Percentiles rank a stretch among this genome's conserved stretches.
Conservation (phyloP, 2,888 invertebrate genomes). For the Graphium colonna region DNA sequence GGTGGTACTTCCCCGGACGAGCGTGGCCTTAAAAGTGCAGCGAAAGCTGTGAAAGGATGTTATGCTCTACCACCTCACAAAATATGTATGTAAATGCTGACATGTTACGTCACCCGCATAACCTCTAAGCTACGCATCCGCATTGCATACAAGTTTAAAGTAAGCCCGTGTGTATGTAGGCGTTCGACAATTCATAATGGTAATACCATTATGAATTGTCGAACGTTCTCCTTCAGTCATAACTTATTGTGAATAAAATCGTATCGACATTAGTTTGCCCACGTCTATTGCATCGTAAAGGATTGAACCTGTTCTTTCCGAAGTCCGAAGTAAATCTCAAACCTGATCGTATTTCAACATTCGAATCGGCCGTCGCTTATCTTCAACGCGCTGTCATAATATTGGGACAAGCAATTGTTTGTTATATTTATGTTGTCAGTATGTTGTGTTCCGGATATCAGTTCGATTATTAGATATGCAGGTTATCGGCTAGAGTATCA, state of each 20-base stretch:
- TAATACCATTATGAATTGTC: too few relatives aligned
- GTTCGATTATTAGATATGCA: background rate
- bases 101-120: too few relatives aligned
- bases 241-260: slow-evolving; percentile 20
- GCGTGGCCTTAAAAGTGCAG: too few relatives aligned
- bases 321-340: slow-evolving; percentile 11
- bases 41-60: too few relatives aligned
- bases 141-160: background rate
- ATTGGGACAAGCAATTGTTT: background rate
- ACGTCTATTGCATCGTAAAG: background rate
- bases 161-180: slow-evolving; percentile 4
- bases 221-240: slow-evolving; percentile 2
- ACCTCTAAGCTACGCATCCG: background rate
- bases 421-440: background rate
- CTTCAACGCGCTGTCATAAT: background rate
- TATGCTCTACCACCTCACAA: too few relatives aligned
- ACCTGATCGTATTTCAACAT: slow-evolving; percentile 10
- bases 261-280: slow-evolving; percentile 15
- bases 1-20: too few relatives aligned
- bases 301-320: slow-evolving; percentile 7
- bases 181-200: slow-evolving; percentile 13
- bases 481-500: background rate
- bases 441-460: background rate
- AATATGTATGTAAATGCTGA: too few relatives aligned
- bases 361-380: background rate